Evolutionary conservation across 1,140 invertebrate species (phyloP), one percentile per base, ranked within the genome.

Genomic region (Aphis craccivora): DNA sequence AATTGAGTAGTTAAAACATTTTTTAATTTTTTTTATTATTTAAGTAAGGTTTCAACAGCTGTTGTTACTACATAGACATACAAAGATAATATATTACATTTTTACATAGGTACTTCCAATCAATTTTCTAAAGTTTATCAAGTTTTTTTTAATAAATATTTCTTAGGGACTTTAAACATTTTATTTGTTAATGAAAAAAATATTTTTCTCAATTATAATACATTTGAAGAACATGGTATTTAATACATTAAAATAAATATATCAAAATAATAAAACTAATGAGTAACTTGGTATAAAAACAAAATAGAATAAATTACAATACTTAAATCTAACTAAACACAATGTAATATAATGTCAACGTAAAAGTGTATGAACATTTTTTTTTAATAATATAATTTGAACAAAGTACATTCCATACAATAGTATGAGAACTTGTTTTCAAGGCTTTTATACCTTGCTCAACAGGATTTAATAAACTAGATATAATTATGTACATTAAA

Each of bases 371-470:
- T 30, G 30, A 30, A 25, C 55, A 55, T 25, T 67, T 67, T 67
- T 67, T 60, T 30, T 67, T n/a, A 87, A 87, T 48, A 87, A 87
- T n/a, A n/a, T 1, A n/a, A 87, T 88, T 88, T 51, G 1, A 51
- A 88, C 86, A 51, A 88, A 53, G n/a, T 23, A 89, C 22, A 89
- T 53, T 37, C 48, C 35, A 89, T 53, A 55, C 37, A 91, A 51
- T 48, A 55, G 25, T 40, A 40, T 40, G 37, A 37, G 11, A 81
- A 87, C 84, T 83, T 45, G 45, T 93, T 84, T 93, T 83, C 91
- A 60, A 90, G 89, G 89, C 6, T 90, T 90, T 60, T 90, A 60
- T 90, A 90, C 25, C 89, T 90, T 60, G 89, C 25, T 40, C 6
- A n/a, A 60, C 89, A 90, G 37, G 89, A 90, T 60, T 90, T 90